phyloP scores from a whole-genome alignment of 2,797 vertebrate genomes.

The Alca torda region DNA sequence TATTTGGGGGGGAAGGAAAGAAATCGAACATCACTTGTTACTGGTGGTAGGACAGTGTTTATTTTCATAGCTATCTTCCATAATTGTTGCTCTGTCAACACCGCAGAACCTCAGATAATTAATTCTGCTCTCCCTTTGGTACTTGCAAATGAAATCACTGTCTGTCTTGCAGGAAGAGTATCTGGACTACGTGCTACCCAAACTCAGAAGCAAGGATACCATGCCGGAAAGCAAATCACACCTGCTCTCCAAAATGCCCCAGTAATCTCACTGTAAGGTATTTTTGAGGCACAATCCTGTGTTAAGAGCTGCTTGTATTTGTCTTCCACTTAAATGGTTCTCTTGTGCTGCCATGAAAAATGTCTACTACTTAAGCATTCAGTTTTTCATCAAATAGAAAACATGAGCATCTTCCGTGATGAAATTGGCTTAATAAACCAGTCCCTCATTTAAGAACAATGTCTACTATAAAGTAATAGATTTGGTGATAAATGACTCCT shows the following conservation, averaged over 20 bases:
- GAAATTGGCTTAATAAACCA: background rate
- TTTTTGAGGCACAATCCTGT: background rate
- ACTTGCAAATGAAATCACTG: background rate
- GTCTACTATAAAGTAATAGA: background rate
- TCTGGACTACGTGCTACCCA: conserved; percentile 47
- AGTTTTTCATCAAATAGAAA: background rate
- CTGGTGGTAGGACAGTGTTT: background rate
- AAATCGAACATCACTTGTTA: background rate
- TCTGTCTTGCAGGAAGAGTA: conserved; percentile 38
- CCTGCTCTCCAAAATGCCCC: conserved; percentile 24
- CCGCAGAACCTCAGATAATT: background rate
- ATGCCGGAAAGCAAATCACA: conserved; percentile 25
- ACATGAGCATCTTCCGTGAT: background rate
- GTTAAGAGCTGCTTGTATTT: background rate
- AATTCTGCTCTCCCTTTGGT: background rate
- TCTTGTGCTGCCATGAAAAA: background rate
- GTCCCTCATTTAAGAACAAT: background rate
- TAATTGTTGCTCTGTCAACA: background rate
- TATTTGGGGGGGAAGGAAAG: background rate
- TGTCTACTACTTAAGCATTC: background rate
- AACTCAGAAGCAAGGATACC: conserved; percentile 38
- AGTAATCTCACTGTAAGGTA: conserved; percentile 32
- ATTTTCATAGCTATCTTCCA: background rate
- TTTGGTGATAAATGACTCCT: background rate
- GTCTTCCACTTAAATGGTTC: background rate